A percentile compares a stretch with the other conserved stretches of the same genome.
phyloP scores from a whole-genome alignment of 2,797 vertebrate genomes.

The Oreonectes daqikongensis region DNA sequence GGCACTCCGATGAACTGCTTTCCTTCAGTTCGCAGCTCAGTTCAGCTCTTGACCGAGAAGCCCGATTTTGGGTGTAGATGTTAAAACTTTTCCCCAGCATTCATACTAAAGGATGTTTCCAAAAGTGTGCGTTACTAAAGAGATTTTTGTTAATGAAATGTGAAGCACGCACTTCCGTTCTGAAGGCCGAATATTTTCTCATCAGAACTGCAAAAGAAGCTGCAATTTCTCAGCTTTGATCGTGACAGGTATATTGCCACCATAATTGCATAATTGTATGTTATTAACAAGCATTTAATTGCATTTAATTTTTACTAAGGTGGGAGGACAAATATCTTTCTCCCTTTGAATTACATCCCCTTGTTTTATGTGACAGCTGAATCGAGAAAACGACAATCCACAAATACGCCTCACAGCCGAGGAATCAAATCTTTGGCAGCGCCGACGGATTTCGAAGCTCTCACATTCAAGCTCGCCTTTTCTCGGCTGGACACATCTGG shows the following conservation, averaged over 20 bases:
- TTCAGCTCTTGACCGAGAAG: background rate
- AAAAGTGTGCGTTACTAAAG: conserved; percentile 4
- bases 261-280: conserved; percentile 37
- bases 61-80: background rate
- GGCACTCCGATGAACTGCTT: conserved; percentile 16
- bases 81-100: background rate
- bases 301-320: conserved; percentile 32
- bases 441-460: background rate
- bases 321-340: conserved; percentile 37
- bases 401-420: conserved; percentile 15
- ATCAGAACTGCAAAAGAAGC: conserved; percentile 32
- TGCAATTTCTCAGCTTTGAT: conserved; percentile 12
- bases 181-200: conserved; percentile 32
- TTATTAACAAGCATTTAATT: conserved; percentile 42
- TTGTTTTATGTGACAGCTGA: conserved; percentile 41
- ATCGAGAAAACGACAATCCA: conserved; percentile 11
- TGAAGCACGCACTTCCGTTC: conserved; percentile 30
- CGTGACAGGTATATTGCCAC: conserved; percentile 38
- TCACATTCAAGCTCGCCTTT: conserved; percentile 20
- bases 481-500: conserved; percentile 43
- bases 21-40: conserved; percentile 22
- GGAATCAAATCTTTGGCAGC: conserved; percentile 28
- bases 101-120: conserved; percentile 12
- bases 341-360: conserved; percentile 16
- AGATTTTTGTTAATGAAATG: conserved; percentile 14